Base-by-base conservation (phyloP, 35 echinoderm and acorn worm species). In the Ptychodera flava region DNA sequence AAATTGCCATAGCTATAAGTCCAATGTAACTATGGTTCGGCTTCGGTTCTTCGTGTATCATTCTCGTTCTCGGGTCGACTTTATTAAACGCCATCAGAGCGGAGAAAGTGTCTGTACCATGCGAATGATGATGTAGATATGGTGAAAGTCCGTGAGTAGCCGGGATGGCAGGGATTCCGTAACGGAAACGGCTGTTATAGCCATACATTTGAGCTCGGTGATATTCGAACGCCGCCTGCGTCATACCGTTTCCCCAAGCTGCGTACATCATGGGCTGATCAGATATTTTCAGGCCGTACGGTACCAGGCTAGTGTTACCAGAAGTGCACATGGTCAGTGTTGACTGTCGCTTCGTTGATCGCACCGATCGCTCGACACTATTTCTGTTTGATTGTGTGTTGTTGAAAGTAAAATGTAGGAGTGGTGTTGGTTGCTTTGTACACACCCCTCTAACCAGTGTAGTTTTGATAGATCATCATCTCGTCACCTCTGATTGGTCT, bases 11-110 rank as follows among this genome's bases (percentile, higher is more conserved):
- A 81, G 96, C 96, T 31, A 99, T 99, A 28, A 99, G 53, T 16
- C 92, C 90, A 38, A 99, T 99, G 82, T 99, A 99, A 31, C 93
- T 94, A 84, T 99, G 96, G 77, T 88, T 85, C 78, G 96, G 96
- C 35, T 99, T 99, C 2, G 82, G 82, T 37, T 83, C 82, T 37
- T 83, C 33, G 34, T 83, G 82, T 6, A 64, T 64, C 45, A 64
- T 6, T 64, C 45, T 64, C 22, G 45, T 22, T 64, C 45, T 64
- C 6, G 45, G 45, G 45, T 64, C 45, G 45, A 64, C 45, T 64
- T 64, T 64, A 22, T 64, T 64, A 22, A 64, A 64, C 45, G 45
- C 45, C 45, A 64, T 64, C 6, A 64, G 45, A 6, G 45, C 45
- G 22, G 45, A 64, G 45, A 64, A 64, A 22, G 45, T 64, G 22